phyloP scores from a whole-genome alignment of 2,797 vertebrate genomes.

The Morelia viridis region DNA sequence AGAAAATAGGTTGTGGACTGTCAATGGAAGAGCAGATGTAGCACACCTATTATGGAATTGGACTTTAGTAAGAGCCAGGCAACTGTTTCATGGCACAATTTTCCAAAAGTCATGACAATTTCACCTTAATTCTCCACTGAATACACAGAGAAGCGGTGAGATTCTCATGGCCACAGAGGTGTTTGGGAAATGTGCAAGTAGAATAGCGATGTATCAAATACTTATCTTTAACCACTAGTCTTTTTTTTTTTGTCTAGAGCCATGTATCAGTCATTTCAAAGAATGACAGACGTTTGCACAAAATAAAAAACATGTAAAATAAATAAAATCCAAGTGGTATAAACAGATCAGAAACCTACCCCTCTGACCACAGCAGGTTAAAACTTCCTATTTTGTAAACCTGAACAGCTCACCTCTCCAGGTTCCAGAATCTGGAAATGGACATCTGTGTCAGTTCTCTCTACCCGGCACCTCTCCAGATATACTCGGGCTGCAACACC shows the following conservation, averaged over 20 bases:
- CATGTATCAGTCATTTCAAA: not conserved
- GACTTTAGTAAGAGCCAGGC: not conserved
- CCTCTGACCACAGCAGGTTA: not conserved
- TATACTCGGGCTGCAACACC: not conserved
- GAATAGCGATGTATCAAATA: not conserved
- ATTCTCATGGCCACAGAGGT: not conserved
- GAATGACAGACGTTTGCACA: not conserved
- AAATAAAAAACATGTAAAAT: too few relatives aligned
- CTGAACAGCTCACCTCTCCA: too few relatives aligned
- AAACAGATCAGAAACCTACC: not conserved
- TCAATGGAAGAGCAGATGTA: not conserved
- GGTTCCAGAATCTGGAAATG: not conserved
- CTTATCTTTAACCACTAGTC: rapidly evolving
- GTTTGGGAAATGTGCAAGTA: not conserved
- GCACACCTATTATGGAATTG: not conserved
- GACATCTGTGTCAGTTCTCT: not conserved
- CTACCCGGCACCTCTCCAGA: not conserved
- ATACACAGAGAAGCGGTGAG: not conserved
- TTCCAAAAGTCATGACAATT: not conserved
- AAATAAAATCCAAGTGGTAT: not conserved
- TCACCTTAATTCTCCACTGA: not conserved
- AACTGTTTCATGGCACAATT: not conserved
- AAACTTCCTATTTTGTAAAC: not conserved
- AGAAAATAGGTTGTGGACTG: not conserved
- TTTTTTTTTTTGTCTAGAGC: not conserved